Evolutionary conservation across 2,113 vertebrate species (phyloP).

Genomic region (Ardeotis arabs): DNA sequence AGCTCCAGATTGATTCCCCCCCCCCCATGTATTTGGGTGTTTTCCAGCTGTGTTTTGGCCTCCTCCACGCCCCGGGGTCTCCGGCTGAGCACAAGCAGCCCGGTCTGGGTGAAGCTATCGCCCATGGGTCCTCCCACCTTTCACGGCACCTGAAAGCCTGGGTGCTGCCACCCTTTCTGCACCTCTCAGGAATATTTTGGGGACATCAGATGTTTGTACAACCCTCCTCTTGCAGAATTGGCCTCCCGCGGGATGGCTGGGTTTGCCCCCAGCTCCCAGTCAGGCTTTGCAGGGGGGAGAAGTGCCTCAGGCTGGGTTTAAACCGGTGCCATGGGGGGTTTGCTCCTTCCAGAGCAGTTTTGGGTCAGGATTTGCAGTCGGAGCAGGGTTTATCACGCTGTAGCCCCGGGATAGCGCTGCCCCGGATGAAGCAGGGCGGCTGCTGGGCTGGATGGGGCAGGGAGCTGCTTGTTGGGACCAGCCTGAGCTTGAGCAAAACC

Average conservation of each 20-base stretch:
- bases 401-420: neutral
- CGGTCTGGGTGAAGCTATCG: neutral
- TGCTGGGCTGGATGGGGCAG: neutral
- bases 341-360: neutral
- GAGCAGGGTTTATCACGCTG: rapidly evolving
- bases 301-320: neutral
- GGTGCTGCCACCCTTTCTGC: neutral
- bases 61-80: rapidly evolving
- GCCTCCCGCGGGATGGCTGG: neutral
- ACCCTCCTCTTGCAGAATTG: neutral
- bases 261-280: neutral
- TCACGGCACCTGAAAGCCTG: neutral
- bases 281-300: neutral
- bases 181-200: neutral
- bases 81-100: rapidly evolving
- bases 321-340: neutral
- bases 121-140: neutral
- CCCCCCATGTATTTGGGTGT: neutral
- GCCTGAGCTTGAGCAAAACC: neutral
- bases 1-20: neutral
- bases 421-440: neutral
- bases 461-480: neutral
- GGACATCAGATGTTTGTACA: neutral
- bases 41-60: neutral
- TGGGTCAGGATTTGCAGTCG: neutral